A percentile compares a stretch with the other conserved stretches of the same genome.
These are phyloP conservation scores for Caracal caracal DNA, from an alignment of 2,113 vertebrate genomes.

Conservation along the genomic window DNA sequence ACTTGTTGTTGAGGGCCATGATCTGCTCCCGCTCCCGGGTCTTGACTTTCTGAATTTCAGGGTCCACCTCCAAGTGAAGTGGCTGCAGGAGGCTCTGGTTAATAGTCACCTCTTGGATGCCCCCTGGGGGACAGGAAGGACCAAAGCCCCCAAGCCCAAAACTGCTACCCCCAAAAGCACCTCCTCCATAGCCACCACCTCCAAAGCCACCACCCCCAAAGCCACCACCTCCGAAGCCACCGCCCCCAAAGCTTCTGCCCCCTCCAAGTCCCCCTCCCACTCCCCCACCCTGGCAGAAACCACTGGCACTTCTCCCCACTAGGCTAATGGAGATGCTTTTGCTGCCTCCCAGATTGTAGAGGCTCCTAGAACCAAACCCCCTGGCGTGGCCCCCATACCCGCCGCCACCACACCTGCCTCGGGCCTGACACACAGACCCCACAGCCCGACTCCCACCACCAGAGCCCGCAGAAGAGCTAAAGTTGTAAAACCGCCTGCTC, in stretches of 20 bases:
- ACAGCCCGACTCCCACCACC: slow-evolving; percentile 13
- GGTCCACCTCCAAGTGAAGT: slow-evolving; percentile 78
- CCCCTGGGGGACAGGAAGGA: slow-evolving; percentile 47
- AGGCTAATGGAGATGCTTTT: slow-evolving; percentile 40
- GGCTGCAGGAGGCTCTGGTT: slow-evolving; percentile 78
- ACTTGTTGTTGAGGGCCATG: slow-evolving; percentile 91
- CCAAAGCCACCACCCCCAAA: slow-evolving; percentile 35
- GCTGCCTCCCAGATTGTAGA: not conserved
- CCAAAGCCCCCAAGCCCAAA: slow-evolving; percentile 64
- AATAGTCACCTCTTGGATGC: slow-evolving; percentile 73
- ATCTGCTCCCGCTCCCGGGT: slow-evolving; percentile 88
- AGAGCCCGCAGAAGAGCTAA: not conserved
- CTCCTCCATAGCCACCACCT: slow-evolving; percentile 29
- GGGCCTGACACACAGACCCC: not conserved
- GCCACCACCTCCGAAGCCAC: not conserved
- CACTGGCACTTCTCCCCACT: slow-evolving; percentile 37
- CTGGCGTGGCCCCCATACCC: slow-evolving; percentile 16
- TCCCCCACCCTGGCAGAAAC: slow-evolving; percentile 42
- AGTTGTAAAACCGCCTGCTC: not conserved
- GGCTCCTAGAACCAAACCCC: slow-evolving; percentile 64
- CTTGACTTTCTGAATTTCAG: slow-evolving; percentile 82
- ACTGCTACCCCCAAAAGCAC: slow-evolving; percentile 43
- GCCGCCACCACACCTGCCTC: not conserved
- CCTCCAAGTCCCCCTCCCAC: not conserved
- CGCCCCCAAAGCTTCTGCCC: not conserved